Evolutionary conservation across 1,140 invertebrate species (phyloP).

Genomic region (Camponotus floridanus): DNA sequence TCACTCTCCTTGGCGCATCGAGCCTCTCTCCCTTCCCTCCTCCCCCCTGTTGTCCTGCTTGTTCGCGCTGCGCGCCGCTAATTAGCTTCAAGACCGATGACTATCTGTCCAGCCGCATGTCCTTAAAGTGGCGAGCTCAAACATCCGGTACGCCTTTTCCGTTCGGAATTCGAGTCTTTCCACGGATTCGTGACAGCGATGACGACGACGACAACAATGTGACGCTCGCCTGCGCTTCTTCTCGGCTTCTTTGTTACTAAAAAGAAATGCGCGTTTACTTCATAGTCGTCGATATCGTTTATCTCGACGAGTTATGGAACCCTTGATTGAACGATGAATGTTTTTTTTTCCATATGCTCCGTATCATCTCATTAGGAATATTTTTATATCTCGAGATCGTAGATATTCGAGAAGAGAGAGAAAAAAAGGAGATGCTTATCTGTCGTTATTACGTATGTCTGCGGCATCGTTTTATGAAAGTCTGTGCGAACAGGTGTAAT

Average conservation of each 20-base stretch:
- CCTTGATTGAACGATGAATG: neutral
- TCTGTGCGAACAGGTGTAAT: constrained; percentile 39
- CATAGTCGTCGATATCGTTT: neutral
- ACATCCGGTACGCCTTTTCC: constrained; percentile 79
- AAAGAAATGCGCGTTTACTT: neutral
- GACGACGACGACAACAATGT: constrained; percentile 14
- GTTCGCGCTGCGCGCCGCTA: constrained; percentile 79
- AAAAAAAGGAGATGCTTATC: constrained; percentile 3
- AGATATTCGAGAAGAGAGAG: constrained; percentile 5
- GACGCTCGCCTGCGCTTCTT: neutral
- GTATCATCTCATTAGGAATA: neutral
- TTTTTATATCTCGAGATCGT: constrained; percentile 28
- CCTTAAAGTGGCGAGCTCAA: constrained; percentile 78
- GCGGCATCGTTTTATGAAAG: neutral
- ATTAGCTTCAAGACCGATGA: constrained; percentile 81
- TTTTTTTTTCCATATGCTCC: neutral
- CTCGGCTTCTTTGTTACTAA: constrained; percentile 2
- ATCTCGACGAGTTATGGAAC: neutral
- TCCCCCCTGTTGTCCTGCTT: constrained; percentile 65
- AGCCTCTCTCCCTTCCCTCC: neutral
- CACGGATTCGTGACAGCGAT: constrained; percentile 29
- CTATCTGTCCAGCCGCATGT: constrained; percentile 80
- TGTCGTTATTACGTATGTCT: constrained; percentile 33
- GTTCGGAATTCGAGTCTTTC: constrained; percentile 67
- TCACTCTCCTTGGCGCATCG: constrained; percentile 29